Evolutionary conservation across 2,113 vertebrate species (phyloP).

Genomic region (Cichladusa arquata): DNA sequence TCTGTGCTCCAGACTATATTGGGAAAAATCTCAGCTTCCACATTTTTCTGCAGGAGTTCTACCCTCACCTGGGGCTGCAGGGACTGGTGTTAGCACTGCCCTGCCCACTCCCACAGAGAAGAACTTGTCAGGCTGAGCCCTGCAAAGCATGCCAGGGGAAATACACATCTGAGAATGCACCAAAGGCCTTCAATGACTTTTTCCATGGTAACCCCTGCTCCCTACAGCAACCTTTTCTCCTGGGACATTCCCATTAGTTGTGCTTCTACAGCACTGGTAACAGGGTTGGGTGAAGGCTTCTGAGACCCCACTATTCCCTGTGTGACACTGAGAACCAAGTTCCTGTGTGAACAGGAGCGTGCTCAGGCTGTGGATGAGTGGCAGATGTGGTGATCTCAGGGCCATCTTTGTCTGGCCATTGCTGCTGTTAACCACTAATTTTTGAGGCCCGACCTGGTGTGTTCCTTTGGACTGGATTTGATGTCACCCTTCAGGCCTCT

Average conservation of each 20-base stretch:
- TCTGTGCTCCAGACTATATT: background rate
- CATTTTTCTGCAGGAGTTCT: rapidly evolving
- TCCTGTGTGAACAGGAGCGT: rapidly evolving
- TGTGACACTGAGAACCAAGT: background rate
- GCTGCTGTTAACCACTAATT: background rate
- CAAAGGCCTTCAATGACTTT: background rate
- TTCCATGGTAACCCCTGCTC: background rate
- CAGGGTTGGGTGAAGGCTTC: background rate
- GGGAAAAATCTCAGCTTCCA: background rate
- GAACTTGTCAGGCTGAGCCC: background rate
- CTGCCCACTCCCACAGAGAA: background rate
- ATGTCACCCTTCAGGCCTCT: background rate
- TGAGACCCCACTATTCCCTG: background rate
- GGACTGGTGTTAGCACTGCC: background rate
- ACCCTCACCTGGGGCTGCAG: background rate
- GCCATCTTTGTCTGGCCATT: rapidly evolving
- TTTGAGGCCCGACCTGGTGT: background rate
- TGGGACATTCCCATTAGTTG: background rate
- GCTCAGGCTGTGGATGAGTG: background rate
- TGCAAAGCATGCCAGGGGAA: background rate
- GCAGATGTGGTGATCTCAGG: rapidly evolving
- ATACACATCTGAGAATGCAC: background rate
- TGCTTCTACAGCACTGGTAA: background rate
- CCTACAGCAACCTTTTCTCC: background rate
- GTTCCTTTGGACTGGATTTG: background rate